Percentiles rank a stretch among this genome's conserved stretches.
phyloP scores from a whole-genome alignment of 2,113 vertebrate genomes.

The Euleptes europaea region DNA sequence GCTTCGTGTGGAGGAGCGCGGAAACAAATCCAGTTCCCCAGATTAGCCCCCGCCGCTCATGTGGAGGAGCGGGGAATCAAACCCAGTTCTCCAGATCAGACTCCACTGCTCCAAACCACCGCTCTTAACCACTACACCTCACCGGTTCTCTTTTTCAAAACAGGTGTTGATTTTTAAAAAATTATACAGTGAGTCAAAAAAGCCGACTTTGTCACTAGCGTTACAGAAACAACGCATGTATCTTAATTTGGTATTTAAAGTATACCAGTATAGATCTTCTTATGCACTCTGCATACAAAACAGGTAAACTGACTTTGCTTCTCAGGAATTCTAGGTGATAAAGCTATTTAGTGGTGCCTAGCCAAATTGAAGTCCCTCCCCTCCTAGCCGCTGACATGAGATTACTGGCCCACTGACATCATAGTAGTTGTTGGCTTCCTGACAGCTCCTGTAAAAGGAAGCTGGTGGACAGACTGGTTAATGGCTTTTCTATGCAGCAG shows the following conservation, averaged over 20 bases:
- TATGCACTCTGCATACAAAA: neutral
- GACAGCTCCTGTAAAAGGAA: neutral
- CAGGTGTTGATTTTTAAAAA: constrained; percentile 5
- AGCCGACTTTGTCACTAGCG: constrained; percentile 16
- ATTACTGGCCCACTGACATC: neutral
- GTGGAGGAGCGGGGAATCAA: too few relatives aligned
- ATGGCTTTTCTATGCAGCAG: too few relatives aligned
- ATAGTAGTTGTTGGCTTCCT: neutral
- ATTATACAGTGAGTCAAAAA: neutral
- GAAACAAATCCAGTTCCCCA: too few relatives aligned
- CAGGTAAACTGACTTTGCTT: neutral
- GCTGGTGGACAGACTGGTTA: neutral
- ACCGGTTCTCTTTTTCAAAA: too few relatives aligned
- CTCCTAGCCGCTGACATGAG: neutral
- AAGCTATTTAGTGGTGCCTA: neutral
- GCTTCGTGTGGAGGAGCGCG: too few relatives aligned
- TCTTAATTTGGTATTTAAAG: neutral
- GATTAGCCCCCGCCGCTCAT: too few relatives aligned
- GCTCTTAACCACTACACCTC: too few relatives aligned
- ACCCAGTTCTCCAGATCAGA: too few relatives aligned
- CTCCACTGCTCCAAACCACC: too few relatives aligned
- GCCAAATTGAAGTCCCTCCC: too few relatives aligned
- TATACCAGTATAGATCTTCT: neutral
- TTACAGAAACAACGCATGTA: neutral
- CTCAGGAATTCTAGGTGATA: neutral